Evolutionary conservation across 2,888 invertebrate genomes (phyloP).

Genomic region (Cactoblastis cactorum): DNA sequence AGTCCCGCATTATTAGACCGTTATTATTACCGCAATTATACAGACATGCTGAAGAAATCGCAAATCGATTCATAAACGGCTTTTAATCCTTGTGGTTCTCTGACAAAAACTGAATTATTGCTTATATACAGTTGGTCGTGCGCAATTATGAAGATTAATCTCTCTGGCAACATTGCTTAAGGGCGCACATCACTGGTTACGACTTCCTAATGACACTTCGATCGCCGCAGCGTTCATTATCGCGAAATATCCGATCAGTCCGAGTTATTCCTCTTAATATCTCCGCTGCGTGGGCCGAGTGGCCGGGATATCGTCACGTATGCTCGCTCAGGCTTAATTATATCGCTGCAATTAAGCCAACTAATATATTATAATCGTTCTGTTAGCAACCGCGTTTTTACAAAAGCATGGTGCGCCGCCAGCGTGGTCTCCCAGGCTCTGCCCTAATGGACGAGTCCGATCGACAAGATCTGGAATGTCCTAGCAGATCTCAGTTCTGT

Average conservation of each 20-base stretch:
- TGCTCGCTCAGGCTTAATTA: constrained; percentile 69
- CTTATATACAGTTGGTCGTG: constrained; percentile 42
- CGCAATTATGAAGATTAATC: constrained; percentile 69
- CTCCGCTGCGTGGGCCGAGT: constrained; percentile 56
- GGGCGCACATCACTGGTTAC: constrained; percentile 68
- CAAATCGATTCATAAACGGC: constrained; percentile 18
- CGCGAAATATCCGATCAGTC: constrained; percentile 72
- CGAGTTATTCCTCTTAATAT: constrained; percentile 76
- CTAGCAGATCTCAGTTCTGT: constrained; percentile 32
- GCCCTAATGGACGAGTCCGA: constrained; percentile 48
- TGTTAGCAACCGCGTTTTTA: constrained; percentile 71
- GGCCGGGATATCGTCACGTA: constrained; percentile 77
- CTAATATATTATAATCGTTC: constrained; percentile 79
- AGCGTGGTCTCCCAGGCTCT: constrained; percentile 44
- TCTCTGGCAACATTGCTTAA: constrained; percentile 63
- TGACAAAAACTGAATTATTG: constrained; percentile 38
- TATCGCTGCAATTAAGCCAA: constrained; percentile 76
- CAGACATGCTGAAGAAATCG: constrained; percentile 17
- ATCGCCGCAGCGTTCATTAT: constrained; percentile 73
- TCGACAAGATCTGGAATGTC: constrained; percentile 49
- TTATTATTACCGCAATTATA: constrained; percentile 18
- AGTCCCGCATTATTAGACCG: constrained; percentile 10
- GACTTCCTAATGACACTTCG: constrained; percentile 79
- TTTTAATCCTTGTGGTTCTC: constrained; percentile 19
- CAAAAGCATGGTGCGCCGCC: constrained; percentile 59